phyloP scores from a whole-genome alignment of 2,113 vertebrate genomes.

The Penelope pileata region DNA sequence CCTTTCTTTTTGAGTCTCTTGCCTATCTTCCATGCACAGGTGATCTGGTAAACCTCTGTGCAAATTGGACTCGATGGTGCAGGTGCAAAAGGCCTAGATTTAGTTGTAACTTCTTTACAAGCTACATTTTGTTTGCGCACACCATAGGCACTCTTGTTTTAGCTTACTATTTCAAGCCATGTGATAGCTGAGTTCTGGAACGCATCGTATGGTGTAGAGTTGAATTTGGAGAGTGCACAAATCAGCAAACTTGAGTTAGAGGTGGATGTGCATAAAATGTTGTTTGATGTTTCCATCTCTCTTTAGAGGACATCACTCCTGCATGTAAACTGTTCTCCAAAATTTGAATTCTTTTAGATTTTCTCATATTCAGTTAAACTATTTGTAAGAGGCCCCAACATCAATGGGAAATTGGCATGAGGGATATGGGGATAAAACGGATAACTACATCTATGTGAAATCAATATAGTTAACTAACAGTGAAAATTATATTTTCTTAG shows the following conservation, averaged over 20 bases:
- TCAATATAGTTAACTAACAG: background rate
- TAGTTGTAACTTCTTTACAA: background rate
- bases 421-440: background rate
- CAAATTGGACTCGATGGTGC: background rate
- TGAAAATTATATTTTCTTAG: background rate
- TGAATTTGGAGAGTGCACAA: background rate
- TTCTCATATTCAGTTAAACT: background rate
- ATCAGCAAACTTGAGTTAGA: too few relatives aligned
- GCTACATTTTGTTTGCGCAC: background rate
- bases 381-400: background rate
- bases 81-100: background rate
- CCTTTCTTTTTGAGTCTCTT: background rate
- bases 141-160: background rate
- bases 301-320: background rate
- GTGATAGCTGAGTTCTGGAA: background rate
- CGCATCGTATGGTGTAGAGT: background rate
- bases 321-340: accelerated
- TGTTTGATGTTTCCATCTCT: background rate
- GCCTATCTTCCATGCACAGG: background rate
- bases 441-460: background rate
- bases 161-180: background rate
- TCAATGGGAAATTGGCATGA: background rate
- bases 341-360: background rate
- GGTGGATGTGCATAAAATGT: background rate
- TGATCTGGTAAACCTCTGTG: background rate